Percentiles rank a stretch among this genome's conserved stretches.
Conservation (phyloP, 92 coral and sea anemone species). For the Heteractis magnifica region DNA sequence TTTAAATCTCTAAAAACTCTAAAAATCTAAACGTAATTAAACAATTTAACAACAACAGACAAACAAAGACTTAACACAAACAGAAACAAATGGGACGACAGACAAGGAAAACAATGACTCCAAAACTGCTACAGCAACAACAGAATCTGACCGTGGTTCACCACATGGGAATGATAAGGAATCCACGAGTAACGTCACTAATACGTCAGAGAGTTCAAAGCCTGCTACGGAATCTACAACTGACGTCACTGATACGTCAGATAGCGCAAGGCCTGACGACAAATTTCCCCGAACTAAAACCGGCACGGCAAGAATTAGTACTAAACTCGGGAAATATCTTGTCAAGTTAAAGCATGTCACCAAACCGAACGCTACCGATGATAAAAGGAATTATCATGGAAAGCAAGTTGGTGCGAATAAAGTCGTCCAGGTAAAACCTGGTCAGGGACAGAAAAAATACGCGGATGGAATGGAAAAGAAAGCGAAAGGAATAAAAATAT, state of each 20-base stretch:
- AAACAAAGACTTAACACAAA: conserved; percentile 12
- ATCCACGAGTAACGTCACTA: neutral
- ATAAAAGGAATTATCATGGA: conserved; percentile 13
- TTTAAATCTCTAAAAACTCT: neutral
- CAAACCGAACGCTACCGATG: conserved; percentile 15
- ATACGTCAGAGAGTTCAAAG: neutral
- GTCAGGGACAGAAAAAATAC: neutral
- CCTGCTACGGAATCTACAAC: neutral
- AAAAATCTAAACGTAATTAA: neutral
- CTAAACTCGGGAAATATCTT: conserved; percentile 54
- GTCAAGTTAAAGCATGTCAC: conserved; percentile 24
- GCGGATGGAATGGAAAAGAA: conserved; percentile 13
- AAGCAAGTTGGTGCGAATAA: conserved; percentile 10
- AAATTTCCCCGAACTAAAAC: conserved; percentile 44
- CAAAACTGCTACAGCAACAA: neutral
- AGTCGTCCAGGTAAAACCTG: neutral
- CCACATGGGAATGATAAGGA: neutral
- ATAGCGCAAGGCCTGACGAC: conserved; percentile 40
- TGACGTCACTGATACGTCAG: conserved; percentile 37
- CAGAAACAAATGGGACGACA: conserved; percentile 1
- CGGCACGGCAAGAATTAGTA: conserved; percentile 47
- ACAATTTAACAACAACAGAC: conserved; percentile 21
- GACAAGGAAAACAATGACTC: conserved; percentile 8
- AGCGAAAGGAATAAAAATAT: neutral
- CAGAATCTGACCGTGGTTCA: neutral